Percentiles rank a stretch among this genome's conserved stretches.
Conservation (phyloP, 2,797 vertebrate genomes). For the Heteromormyrus szaboi region DNA sequence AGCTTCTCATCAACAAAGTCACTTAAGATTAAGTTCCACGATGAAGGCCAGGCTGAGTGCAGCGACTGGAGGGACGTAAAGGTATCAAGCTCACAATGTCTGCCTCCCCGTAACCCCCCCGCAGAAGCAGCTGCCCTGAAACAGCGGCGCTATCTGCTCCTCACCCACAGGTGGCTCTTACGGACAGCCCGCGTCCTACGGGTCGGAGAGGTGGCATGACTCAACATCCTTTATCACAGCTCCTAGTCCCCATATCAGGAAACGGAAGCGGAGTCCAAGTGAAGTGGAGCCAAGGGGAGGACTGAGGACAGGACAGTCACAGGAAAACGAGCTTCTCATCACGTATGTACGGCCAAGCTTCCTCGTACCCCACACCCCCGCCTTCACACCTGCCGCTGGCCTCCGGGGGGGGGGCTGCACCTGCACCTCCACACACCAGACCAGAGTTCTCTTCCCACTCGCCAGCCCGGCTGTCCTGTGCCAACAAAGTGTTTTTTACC, state of each 20-base stretch:
- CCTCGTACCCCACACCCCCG: neutral
- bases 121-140: neutral
- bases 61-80: neutral
- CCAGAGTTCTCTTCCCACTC: neutral
- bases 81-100: neutral
- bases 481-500: neutral
- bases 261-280: neutral
- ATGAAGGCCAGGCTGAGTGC: neutral
- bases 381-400: neutral
- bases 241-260: neutral
- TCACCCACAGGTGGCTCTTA: neutral
- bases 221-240: neutral
- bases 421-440: too few relatives aligned
- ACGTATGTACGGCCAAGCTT: neutral
- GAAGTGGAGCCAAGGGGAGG: neutral
- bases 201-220: neutral
- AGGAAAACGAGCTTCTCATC: conserved; percentile 5
- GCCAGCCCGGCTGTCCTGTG: neutral
- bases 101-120: too few relatives aligned
- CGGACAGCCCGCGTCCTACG: too few relatives aligned
- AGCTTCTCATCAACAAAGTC: neutral
- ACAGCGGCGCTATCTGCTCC: neutral
- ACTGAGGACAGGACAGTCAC: neutral
- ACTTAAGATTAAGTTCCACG: neutral
- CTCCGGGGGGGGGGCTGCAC: too few relatives aligned